A percentile compares a stretch with the other conserved stretches of the same genome.
These are phyloP conservation scores for Geopemphigus sp. DNA, from an alignment of 1,140 invertebrate species.

Conservation along the genomic window DNA sequence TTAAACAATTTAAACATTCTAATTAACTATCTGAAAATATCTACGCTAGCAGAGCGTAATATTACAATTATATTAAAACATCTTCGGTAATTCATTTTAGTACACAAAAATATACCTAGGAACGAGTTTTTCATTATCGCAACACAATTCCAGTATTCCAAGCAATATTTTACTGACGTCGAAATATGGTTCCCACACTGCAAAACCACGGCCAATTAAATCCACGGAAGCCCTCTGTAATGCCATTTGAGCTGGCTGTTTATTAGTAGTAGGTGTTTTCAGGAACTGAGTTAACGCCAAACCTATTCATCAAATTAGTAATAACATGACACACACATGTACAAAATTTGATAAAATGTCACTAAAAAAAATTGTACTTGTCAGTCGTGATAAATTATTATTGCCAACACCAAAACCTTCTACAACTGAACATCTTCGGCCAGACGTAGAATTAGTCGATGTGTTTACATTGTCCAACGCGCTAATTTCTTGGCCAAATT, in stretches of 20 bases:
- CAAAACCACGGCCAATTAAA: constrained; percentile 92
- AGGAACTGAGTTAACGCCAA: constrained; percentile 90
- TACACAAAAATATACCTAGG: constrained; percentile 61
- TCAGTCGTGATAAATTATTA: constrained; percentile 84
- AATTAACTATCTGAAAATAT: no score
- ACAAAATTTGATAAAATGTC: no score
- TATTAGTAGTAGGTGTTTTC: constrained; percentile 76
- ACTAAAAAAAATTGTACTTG: constrained; percentile 62
- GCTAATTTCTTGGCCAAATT: constrained; percentile 90
- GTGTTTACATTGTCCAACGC: constrained; percentile 51
- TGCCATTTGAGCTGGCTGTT: constrained; percentile 84
- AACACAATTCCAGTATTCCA: constrained; percentile 89
- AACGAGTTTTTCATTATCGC: constrained; percentile 87
- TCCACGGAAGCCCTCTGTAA: constrained; percentile 93
- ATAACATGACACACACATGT: no score
- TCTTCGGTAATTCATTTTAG: no score
- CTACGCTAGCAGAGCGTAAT: no score
- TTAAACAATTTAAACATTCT: neutral
- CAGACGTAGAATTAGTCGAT: neutral
- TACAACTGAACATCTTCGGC: constrained; percentile 72
- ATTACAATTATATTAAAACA: no score
- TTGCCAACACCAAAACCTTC: constrained; percentile 91
- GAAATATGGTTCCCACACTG: constrained; percentile 97
- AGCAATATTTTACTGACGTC: constrained; percentile 93
- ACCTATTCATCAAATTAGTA: constrained; percentile 57